Percentiles rank a stretch among this genome's conserved stretches.
Evolutionary conservation across 2,797 vertebrate genomes (phyloP).

Genomic region (Macropus fuliginosus): DNA sequence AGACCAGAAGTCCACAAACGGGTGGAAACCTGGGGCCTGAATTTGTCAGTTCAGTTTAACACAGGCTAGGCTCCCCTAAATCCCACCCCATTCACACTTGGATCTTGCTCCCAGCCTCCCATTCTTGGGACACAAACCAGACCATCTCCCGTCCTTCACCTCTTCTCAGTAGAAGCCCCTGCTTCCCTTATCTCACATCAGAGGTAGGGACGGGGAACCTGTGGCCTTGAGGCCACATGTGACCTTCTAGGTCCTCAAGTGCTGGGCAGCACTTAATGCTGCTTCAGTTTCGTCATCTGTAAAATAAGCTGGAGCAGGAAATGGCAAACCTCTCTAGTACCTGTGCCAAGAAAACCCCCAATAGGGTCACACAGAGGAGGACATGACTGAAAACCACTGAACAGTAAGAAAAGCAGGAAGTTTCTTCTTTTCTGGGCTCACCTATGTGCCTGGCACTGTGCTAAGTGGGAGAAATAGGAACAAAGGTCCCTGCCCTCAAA

Average conservation of each 20-base stretch:
- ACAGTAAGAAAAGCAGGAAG: neutral
- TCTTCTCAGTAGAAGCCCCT: constrained; percentile 20
- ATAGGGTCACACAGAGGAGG: neutral
- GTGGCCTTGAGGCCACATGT: no score
- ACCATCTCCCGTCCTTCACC: neutral
- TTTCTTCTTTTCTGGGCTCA: no score
- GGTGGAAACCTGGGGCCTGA: neutral
- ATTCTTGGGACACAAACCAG: neutral
- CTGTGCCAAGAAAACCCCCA: neutral
- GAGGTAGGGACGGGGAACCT: no score
- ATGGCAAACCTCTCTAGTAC: no score
- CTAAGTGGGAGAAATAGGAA: neutral
- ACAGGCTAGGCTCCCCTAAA: neutral
- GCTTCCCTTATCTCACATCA: constrained; percentile 16
- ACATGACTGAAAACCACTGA: neutral
- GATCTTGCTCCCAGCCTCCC: constrained; percentile 3
- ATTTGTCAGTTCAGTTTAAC: neutral
- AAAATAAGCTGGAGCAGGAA: no score
- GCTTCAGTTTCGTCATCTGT: constrained; percentile 3
- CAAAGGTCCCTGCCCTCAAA: neutral
- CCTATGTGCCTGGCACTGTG: neutral
- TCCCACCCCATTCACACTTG: neutral
- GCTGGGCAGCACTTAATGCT: neutral
- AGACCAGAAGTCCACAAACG: neutral
- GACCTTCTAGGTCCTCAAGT: no score